Evolutionary conservation across 1,140 invertebrate genomes (phyloP), one percentile per base, ranked within the genome.

Genomic region (Physella acuta): DNA sequence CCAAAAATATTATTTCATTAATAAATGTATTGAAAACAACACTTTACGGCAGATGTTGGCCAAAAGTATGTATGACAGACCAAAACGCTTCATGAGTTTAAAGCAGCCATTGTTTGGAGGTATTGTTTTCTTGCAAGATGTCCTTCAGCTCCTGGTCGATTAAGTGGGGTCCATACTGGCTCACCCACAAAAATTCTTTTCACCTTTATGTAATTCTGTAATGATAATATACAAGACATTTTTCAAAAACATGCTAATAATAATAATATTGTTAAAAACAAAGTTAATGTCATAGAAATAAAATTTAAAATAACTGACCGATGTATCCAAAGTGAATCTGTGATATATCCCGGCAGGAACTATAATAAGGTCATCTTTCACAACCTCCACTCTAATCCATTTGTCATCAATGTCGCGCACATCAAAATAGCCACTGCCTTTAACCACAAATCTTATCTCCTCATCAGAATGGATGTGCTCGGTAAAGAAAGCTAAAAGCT

Each of bases 391-490:
- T 26, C 97, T 89, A 64, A 99, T 93, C 97, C 97, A 99, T 56
- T 91, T 84, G 79, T 99, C 95, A n/a, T 90, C 79, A 30, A 81
- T 60, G 39, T 79, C 74, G 59, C 97, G 87, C 0, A 98, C 94
- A 87, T 99, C 97, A 86, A 99, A 99, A 85, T 97, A 99, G 0
- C 97, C 95, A 58, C 90, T 92, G 33, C 94, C 95, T 63, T 92
- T 91, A 26, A 94, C 68, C 59, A 94, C 86, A 56, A 94, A 89
- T 59, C 97, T 90, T 74, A 99, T 97, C 87, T 99, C 97, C 83
- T 99, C 97, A 87, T 99, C 97, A 1, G 92, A 92, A 81, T 99
- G 97, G 55, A 99, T 86, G 86, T 99, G 97, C 83, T 99, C 97
- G 5, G 89, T 89, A 78, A 90, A 98, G 84, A 99, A 99, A 5